Evolutionary conservation across 2,113 vertebrate genomes (phyloP).

Genomic region (Corydoras sp.): DNA sequence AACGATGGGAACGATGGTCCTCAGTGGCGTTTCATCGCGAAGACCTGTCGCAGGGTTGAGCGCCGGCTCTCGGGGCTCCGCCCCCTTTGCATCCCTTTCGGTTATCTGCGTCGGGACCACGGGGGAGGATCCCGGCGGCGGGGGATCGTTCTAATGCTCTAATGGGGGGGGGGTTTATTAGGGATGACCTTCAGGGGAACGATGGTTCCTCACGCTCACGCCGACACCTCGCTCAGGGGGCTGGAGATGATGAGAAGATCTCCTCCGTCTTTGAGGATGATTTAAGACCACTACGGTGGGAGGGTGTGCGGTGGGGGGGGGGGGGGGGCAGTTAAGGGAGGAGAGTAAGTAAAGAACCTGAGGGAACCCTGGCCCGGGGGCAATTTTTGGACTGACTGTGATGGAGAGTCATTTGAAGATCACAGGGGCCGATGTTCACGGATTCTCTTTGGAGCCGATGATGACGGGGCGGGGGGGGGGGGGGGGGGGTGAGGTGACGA

Average conservation of each 20-base stretch:
- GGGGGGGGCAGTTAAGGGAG: neutral
- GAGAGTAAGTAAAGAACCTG: neutral
- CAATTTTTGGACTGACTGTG: neutral
- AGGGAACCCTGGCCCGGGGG: neutral
- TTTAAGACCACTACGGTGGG: neutral
- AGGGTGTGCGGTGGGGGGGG: neutral
- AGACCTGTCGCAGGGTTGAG: too few relatives aligned
- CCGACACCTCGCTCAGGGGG: too few relatives aligned
- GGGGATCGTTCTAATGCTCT: neutral
- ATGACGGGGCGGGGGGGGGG: neutral
- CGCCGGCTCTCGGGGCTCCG: too few relatives aligned
- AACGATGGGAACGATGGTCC: too few relatives aligned
- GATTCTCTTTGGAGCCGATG: neutral
- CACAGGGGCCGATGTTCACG: neutral
- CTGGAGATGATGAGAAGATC: neutral
- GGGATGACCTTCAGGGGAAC: neutral
- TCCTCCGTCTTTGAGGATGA: neutral
- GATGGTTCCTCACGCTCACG: too few relatives aligned
- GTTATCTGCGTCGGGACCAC: too few relatives aligned
- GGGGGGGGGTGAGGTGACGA: neutral
- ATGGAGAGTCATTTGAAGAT: slow-evolving; percentile 11
- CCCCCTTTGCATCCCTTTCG: too few relatives aligned
- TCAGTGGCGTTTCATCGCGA: too few relatives aligned
- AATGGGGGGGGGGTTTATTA: neutral
- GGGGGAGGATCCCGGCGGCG: neutral